phyloP scores from a whole-genome alignment of 2,888 invertebrate species.

The Cyclophora albipunctata region DNA sequence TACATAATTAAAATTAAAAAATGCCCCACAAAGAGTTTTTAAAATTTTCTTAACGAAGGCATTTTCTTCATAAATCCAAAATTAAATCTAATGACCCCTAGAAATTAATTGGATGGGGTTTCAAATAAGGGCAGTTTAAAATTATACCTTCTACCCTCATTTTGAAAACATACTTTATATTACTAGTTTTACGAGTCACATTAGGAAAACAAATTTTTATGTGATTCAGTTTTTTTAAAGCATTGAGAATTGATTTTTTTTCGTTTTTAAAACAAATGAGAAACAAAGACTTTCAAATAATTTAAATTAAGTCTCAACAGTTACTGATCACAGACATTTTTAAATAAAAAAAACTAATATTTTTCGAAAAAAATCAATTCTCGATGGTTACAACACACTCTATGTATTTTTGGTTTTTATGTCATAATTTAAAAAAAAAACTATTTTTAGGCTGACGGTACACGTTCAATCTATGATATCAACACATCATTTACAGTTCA shows the following conservation, averaged over 20 bases:
- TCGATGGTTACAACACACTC: conserved; percentile 15
- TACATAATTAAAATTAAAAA: conserved; percentile 15
- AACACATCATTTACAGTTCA: no score
- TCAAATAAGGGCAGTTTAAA: not conserved
- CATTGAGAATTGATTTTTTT: conserved; percentile 44
- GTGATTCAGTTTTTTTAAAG: conserved; percentile 41
- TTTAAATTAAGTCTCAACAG: conserved; percentile 25
- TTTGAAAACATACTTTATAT: conserved; percentile 13
- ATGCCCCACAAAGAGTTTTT: conserved; percentile 1
- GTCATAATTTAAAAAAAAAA: conserved; percentile 3
- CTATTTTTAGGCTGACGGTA: not conserved
- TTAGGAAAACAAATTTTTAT: conserved; percentile 64
- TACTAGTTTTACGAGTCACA: conserved; percentile 51
- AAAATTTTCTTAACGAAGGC: not conserved
- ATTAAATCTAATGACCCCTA: conserved; percentile 6
- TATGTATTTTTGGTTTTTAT: conserved; percentile 11
- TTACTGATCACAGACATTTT: conserved; percentile 34
- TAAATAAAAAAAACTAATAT: conserved; percentile 17
- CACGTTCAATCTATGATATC: no score
- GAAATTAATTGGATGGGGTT: not conserved
- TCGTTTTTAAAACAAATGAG: conserved; percentile 20
- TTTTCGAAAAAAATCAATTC: conserved; percentile 39
- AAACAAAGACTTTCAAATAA: conserved; percentile 26
- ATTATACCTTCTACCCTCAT: not conserved
- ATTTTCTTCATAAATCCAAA: not conserved